These are phyloP conservation scores for Triops longicaudatus DNA, from an alignment of 1,140 invertebrate species.

Conservation along the genomic window DNA sequence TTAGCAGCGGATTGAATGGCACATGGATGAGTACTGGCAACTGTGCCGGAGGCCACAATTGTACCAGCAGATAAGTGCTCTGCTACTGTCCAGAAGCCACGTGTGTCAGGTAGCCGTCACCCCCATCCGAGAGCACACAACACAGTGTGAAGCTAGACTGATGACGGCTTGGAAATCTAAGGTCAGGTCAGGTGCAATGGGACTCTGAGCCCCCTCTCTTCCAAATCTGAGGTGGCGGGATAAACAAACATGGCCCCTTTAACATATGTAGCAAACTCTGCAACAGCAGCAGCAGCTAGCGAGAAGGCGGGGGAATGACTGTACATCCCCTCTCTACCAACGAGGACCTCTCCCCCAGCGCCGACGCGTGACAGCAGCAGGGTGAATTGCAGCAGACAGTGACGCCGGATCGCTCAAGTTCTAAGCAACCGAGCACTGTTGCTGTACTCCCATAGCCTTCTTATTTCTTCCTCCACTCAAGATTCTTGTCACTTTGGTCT, in stretches of 20 bases:
- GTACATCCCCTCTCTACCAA: neutral
- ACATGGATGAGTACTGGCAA: too few species aligned
- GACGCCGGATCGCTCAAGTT: neutral
- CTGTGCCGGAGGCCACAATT: too few species aligned
- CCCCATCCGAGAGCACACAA: conserved; percentile 1
- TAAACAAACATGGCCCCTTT: conserved; percentile 8
- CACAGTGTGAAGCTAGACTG: neutral
- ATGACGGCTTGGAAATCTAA: conserved; percentile 6
- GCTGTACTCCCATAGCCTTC: neutral
- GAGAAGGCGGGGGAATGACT: neutral
- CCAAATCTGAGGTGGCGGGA: conserved; percentile 9
- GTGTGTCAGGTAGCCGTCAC: neutral
- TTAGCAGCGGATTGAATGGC: too few species aligned
- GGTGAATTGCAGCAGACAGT: neutral
- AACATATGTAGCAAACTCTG: neutral
- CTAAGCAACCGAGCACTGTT: neutral
- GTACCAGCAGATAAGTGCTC: too few species aligned
- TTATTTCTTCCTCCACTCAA: neutral
- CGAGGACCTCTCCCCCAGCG: neutral
- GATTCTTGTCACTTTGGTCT: too few species aligned
- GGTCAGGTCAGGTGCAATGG: conserved; percentile 13
- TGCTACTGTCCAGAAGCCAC: neutral
- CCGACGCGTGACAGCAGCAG: neutral
- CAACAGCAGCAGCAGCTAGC: neutral
- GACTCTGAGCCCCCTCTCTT: neutral